Percentiles rank a stretch among this genome's conserved stretches.
phyloP scores from a whole-genome alignment of 2,888 invertebrate species.

The Agrotis ipsilon region DNA sequence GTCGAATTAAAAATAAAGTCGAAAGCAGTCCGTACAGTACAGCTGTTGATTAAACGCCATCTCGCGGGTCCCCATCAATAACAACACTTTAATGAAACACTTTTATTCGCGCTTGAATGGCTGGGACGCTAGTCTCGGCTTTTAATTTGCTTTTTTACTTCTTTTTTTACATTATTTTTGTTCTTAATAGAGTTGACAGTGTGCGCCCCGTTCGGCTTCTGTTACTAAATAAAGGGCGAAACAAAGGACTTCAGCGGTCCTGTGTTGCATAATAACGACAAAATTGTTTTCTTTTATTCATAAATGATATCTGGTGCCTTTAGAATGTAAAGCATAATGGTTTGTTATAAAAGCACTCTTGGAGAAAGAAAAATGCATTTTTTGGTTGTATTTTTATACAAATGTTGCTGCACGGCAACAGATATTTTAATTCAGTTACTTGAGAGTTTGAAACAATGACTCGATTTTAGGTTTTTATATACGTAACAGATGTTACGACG shows the following conservation, averaged over 20 bases:
- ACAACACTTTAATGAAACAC: conserved; percentile 90
- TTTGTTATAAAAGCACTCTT: conserved; percentile 29
- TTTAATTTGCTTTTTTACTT: conserved; percentile 85
- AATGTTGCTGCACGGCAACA: neutral
- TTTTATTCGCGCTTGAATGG: conserved; percentile 88
- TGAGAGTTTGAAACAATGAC: conserved; percentile 1
- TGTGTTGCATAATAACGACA: conserved; percentile 55
- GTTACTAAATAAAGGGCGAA: conserved; percentile 71
- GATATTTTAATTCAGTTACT: conserved; percentile 30
- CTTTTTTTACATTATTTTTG: conserved; percentile 72
- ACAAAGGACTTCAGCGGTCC: conserved; percentile 72
- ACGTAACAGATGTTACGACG: conserved; percentile 38
- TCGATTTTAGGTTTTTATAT: conserved; percentile 13
- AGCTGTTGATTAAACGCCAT: conserved; percentile 89
- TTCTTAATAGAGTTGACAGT: conserved; percentile 79
- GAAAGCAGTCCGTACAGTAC: conserved; percentile 77
- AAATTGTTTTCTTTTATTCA: conserved; percentile 60
- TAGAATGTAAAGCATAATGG: conserved; percentile 48
- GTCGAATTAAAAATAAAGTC: conserved; percentile 89
- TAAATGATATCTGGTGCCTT: conserved; percentile 57
- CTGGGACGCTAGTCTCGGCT: conserved; percentile 79
- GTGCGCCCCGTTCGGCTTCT: conserved; percentile 64
- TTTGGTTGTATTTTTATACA: conserved; percentile 17
- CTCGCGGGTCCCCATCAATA: conserved; percentile 90
- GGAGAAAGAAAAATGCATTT: conserved; percentile 36